Conservation (phyloP, 2,113 vertebrate genomes). For the Philantomba maxwellii region DNA sequence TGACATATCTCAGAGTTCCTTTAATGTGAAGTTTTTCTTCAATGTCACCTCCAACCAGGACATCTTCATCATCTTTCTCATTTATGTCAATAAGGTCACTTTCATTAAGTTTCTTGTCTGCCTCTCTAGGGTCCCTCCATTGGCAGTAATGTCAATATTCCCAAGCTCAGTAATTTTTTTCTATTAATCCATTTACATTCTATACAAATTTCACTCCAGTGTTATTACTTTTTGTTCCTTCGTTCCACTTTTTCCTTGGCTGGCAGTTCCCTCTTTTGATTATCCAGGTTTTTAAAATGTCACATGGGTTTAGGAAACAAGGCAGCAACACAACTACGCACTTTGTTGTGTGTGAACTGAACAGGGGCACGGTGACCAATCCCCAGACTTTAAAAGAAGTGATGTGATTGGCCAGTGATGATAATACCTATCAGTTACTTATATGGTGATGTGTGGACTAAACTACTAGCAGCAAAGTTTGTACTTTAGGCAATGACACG, state of each 20-base stretch:
- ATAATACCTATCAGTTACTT: background rate
- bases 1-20: background rate
- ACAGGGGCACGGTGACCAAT: background rate
- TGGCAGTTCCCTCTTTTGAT: background rate
- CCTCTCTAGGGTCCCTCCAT: background rate
- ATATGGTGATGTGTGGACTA: background rate
- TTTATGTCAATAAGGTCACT: background rate
- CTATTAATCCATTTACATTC: background rate
- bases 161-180: background rate
- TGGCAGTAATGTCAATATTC: background rate
- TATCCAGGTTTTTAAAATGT: background rate
- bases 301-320: background rate
- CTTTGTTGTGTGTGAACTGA: background rate
- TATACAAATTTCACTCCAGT: background rate
- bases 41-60: accelerated
- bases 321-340: too few relatives aligned
- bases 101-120: background rate
- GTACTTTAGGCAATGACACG: background rate
- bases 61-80: background rate
- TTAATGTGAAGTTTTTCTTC: background rate
- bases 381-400: background rate
- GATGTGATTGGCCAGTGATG: background rate
- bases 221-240: background rate
- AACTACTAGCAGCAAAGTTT: background rate
- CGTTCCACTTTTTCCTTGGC: background rate